Evolutionary conservation across 2,113 vertebrate genomes (phyloP).

Genomic region (Herpailurus yagouaroundi): DNA sequence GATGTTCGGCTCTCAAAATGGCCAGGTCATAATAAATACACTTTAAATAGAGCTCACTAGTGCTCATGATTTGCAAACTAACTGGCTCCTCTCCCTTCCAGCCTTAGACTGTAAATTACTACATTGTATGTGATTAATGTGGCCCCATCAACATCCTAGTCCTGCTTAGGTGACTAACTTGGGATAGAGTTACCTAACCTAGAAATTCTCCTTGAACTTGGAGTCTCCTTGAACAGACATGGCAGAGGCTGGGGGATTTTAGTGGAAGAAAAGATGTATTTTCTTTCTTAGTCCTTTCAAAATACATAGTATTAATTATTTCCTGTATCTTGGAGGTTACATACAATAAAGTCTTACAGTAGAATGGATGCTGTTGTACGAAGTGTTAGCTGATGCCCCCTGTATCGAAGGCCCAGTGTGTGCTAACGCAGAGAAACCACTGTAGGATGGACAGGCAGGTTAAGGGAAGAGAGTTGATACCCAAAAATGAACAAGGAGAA

Average conservation of each 20-base stretch:
- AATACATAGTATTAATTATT: background rate
- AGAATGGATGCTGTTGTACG: background rate
- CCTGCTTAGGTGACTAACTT: background rate
- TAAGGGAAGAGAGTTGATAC: background rate
- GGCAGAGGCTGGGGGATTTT: background rate
- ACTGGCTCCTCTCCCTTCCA: background rate
- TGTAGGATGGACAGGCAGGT: background rate
- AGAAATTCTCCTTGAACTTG: background rate
- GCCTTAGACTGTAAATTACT: background rate
- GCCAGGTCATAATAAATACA: background rate
- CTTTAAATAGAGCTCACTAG: background rate
- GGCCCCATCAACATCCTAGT: background rate
- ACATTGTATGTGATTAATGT: background rate
- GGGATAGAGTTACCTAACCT: background rate
- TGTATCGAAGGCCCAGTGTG: background rate
- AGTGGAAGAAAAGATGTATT: background rate
- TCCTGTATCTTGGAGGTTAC: background rate
- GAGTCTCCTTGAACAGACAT: background rate
- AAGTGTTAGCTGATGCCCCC: background rate
- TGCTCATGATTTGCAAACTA: background rate
- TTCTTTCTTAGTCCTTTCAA: background rate
- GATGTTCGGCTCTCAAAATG: background rate
- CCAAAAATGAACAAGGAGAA: background rate
- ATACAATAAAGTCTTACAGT: background rate
- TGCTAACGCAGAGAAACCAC: background rate